Evolutionary conservation across 2,888 invertebrate genomes (phyloP).

Genomic region (Bellardia pandia): DNA sequence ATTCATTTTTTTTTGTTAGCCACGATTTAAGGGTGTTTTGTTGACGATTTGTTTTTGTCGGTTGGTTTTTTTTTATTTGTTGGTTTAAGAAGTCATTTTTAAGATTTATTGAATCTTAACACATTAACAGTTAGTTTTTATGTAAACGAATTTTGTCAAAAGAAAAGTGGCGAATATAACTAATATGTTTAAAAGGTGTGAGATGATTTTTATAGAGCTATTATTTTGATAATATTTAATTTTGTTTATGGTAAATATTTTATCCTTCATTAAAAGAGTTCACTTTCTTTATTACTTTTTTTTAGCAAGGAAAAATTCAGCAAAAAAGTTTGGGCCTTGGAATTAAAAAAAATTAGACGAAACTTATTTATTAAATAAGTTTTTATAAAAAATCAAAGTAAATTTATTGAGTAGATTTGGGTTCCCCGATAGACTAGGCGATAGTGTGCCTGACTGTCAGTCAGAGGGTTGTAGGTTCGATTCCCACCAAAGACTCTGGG

Average conservation of each 20-base stretch:
- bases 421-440: too few relatives aligned
- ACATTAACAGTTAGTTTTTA: conserved; percentile 50
- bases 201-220: conserved; percentile 2
- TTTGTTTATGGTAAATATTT: background rate
- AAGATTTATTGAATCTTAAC: conserved; percentile 48
- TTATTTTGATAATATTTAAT: conserved; percentile 11
- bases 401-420: too few relatives aligned
- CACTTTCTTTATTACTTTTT: too few relatives aligned
- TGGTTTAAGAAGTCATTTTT: conserved; percentile 10
- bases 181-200: background rate
- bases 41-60: conserved; percentile 21
- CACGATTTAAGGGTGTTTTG: conserved; percentile 33
- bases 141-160: background rate
- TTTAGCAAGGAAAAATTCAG: too few relatives aligned
- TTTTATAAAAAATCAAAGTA: too few relatives aligned
- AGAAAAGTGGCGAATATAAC: background rate
- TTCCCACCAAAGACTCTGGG: too few relatives aligned
- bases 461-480: too few relatives aligned
- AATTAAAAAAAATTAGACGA: too few relatives aligned
- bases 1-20: conserved; percentile 38
- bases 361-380: too few relatives aligned
- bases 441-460: too few relatives aligned
- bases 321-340: too few relatives aligned
- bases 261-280: background rate
- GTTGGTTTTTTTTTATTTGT: background rate